Evolutionary conservation across 1,140 invertebrate genomes (phyloP).

Genomic region (Papilio glaucus): DNA sequence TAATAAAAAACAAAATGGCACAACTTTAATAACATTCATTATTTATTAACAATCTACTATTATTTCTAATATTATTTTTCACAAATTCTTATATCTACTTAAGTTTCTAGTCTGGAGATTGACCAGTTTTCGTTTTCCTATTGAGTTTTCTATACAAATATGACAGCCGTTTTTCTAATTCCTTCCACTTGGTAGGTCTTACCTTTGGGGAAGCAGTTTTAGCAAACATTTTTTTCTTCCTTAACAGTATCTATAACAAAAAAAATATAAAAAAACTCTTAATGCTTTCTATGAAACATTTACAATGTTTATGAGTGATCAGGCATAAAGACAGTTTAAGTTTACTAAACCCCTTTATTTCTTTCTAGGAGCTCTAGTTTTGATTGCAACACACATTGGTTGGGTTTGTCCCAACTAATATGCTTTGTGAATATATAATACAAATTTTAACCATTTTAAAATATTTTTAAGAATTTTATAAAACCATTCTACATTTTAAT

Average conservation of each 20-base stretch:
- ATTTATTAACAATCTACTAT: slow-evolving; percentile 31
- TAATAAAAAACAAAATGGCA: background rate
- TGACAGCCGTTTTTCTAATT: slow-evolving; percentile 88
- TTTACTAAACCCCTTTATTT: too few species aligned
- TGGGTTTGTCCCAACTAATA: too few species aligned
- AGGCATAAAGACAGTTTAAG: background rate
- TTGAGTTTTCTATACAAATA: slow-evolving; percentile 91
- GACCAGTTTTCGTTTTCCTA: slow-evolving; percentile 89
- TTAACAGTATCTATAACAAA: slow-evolving; percentile 85
- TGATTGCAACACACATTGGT: too few species aligned
- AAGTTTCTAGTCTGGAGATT: slow-evolving; percentile 66
- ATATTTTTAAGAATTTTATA: too few species aligned
- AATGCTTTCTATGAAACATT: background rate
- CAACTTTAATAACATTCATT: background rate
- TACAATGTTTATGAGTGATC: background rate
- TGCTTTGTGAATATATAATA: too few species aligned
- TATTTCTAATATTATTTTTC: slow-evolving; percentile 28
- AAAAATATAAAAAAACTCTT: slow-evolving; percentile 24
- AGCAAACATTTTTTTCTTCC: slow-evolving; percentile 88
- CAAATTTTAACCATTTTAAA: too few species aligned
- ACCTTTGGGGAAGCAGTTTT: slow-evolving; percentile 84
- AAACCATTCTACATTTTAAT: too few species aligned
- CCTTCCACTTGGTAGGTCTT: slow-evolving; percentile 90
- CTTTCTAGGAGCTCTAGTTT: too few species aligned
- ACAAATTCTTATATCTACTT: slow-evolving; percentile 1